Conservation (phyloP, 2,797 vertebrate species). For the Chelidonichthys spinosus region DNA sequence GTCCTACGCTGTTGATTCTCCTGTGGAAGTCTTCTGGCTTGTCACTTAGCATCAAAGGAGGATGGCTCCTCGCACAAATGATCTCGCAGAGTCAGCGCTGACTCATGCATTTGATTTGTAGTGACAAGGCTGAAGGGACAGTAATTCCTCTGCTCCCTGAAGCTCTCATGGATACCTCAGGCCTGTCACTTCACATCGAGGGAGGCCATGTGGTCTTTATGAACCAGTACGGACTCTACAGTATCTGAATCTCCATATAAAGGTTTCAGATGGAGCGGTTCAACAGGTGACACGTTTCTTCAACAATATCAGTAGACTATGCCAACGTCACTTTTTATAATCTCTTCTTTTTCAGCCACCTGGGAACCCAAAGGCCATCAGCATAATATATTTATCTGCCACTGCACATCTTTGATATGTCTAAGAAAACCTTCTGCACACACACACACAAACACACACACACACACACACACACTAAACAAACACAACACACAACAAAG, state of each 20-base stretch:
- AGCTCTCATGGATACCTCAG: slow-evolving; percentile 41
- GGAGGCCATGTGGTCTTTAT: slow-evolving; percentile 32
- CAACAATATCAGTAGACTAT: neutral
- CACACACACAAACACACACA: slow-evolving; percentile 32
- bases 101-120: slow-evolving; percentile 57
- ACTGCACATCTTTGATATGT: slow-evolving; percentile 31
- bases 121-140: slow-evolving; percentile 53
- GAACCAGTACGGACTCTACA: slow-evolving; percentile 14
- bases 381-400: slow-evolving; percentile 22
- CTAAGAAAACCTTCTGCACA: slow-evolving; percentile 13
- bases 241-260: neutral
- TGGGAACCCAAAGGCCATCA: slow-evolving; percentile 14
- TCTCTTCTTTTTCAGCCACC: neutral
- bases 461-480: slow-evolving; percentile 26
- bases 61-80: slow-evolving; percentile 30
- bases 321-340: slow-evolving; percentile 7
- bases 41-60: slow-evolving; percentile 54
- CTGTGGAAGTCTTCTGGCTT: slow-evolving; percentile 47
- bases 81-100: slow-evolving; percentile 48
- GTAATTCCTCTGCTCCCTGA: slow-evolving; percentile 39
- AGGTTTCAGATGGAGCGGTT: neutral
- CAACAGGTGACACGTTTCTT: slow-evolving; percentile 17
- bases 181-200: slow-evolving; percentile 49
- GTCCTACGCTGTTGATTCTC: slow-evolving; percentile 38
- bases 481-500: no score